Percentiles rank a stretch among this genome's conserved stretches.
phyloP scores from a whole-genome alignment of 2,888 invertebrate species.

The Ephialtes manifestator region DNA sequence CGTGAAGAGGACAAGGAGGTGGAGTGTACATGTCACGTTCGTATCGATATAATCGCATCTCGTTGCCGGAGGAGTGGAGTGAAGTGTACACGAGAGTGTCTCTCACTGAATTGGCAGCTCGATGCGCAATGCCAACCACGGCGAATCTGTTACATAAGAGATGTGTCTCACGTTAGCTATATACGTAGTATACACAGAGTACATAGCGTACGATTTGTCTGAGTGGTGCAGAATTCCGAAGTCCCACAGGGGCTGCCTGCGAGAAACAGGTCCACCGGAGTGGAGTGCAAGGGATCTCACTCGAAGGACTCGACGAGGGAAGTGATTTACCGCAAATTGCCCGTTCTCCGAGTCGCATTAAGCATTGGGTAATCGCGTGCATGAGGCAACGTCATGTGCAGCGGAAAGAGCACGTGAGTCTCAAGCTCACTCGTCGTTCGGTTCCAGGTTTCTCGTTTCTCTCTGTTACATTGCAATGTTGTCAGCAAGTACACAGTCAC shows the following conservation, averaged over 20 bases:
- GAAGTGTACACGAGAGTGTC: slow-evolving; percentile 6
- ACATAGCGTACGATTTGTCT: not conserved
- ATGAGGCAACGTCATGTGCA: slow-evolving; percentile 79
- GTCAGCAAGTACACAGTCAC: slow-evolving; percentile 29
- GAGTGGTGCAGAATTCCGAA: slow-evolving; percentile 22
- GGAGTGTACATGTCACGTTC: slow-evolving; percentile 37
- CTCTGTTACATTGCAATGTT: slow-evolving; percentile 14
- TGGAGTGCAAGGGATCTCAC: slow-evolving; percentile 42
- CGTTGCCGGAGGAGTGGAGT: slow-evolving; percentile 21
- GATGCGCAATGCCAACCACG: slow-evolving; percentile 33
- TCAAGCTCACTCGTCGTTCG: slow-evolving; percentile 70
- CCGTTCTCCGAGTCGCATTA: slow-evolving; percentile 78
- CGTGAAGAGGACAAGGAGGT: not conserved
- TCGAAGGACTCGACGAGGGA: slow-evolving; percentile 67
- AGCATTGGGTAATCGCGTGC: slow-evolving; percentile 80
- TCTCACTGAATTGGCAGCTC: slow-evolving; percentile 47
- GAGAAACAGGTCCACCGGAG: slow-evolving; percentile 33
- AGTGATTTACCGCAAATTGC: slow-evolving; percentile 83
- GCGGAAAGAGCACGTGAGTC: slow-evolving; percentile 79
- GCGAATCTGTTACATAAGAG: slow-evolving; percentile 75
- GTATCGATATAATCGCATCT: slow-evolving; percentile 50
- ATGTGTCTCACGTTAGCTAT: slow-evolving; percentile 65
- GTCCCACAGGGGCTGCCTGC: slow-evolving; percentile 12
- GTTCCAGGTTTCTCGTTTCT: slow-evolving; percentile 39
- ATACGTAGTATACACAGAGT: not conserved